Evolutionary conservation across 2,113 vertebrate genomes (phyloP), one percentile per base, ranked within the genome.

Genomic region (Tricholaema leucomelas): DNA sequence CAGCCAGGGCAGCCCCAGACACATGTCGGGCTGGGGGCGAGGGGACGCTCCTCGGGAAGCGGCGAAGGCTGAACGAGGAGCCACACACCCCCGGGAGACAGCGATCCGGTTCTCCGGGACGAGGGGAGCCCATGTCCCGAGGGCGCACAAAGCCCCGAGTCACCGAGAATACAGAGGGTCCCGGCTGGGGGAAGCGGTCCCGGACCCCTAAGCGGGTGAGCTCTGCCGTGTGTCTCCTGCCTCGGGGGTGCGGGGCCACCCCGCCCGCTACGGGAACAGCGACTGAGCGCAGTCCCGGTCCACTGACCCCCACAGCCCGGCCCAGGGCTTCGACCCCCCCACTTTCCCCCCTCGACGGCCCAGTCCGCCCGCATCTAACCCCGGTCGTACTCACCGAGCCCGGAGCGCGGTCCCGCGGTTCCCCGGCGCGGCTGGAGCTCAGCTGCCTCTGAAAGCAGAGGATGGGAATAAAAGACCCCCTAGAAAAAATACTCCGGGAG

Each of bases 341-440:
- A 12, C 10, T 48, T 48, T 23, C 46, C 46, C 20, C 46, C 46
- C 44, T 15, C 10, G 17, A 24, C n/a, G 35, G 25, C 18, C 46
- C 46, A 21, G 20, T 48, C 46, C 10, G 20, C 10, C 46, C 77
- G 20, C 31, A 21, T 18, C 14, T 24, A 36, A 8, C 30, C 35
- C 55, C 63, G 33, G 31, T 42, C 59, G 31, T 33, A 92, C 94
- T 94, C 44, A 95, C 94, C 94, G 90, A 91, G 63, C 54, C 52
- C 83, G 83, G 86, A 78, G 81, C 76, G 70, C 40, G 11, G 56
- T 40, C 94, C 73, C 92, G 77, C 90, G 50, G 87, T 65, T 84
- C 92, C 88, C 92, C 59, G 84, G 69, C 38, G 82, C 79, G 56
- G 66, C 56, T 23, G 90, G 81, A 86, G 81, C 77, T 77, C 48